These are phyloP conservation scores for Apoda limacodes DNA, from an alignment of 2,888 invertebrate genomes.

Conservation along the genomic window DNA sequence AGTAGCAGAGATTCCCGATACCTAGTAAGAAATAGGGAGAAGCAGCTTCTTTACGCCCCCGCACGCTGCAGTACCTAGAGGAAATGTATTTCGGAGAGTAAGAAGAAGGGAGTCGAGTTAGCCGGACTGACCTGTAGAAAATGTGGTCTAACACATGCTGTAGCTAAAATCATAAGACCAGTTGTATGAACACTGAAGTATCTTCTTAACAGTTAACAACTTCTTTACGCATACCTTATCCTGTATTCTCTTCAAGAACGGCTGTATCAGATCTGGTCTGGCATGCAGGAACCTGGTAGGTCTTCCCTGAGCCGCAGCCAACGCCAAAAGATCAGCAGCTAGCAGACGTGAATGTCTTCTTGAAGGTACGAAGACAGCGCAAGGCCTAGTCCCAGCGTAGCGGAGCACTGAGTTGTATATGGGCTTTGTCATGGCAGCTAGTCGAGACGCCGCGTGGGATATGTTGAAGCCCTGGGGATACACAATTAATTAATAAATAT, in stretches of 20 bases:
- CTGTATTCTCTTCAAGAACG: conserved; percentile 87
- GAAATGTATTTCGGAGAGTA: too few relatives aligned
- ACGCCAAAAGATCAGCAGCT: conserved; percentile 95
- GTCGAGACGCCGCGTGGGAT: conserved; percentile 95
- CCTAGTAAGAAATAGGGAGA: too few relatives aligned
- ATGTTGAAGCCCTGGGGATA: conserved; percentile 88
- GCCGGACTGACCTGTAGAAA: too few relatives aligned
- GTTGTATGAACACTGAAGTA: too few relatives aligned
- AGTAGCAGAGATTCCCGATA: too few relatives aligned
- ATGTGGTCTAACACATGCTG: too few relatives aligned
- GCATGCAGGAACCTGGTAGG: conserved; percentile 92
- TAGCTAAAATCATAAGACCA: too few relatives aligned
- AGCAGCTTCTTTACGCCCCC: too few relatives aligned
- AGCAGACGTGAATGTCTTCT: conserved; percentile 92
- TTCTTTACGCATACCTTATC: conserved; percentile 84
- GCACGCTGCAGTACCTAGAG: too few relatives aligned
- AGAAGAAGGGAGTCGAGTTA: too few relatives aligned
- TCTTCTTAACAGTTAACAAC: too few relatives aligned
- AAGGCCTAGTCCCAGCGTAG: conserved; percentile 86
- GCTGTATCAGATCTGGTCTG: conserved; percentile 85
- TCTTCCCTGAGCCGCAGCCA: conserved; percentile 90
- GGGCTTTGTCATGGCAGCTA: conserved; percentile 98
- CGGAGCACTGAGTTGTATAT: conserved; percentile 93
- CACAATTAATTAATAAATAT: too few relatives aligned
- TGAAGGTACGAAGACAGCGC: conserved; percentile 91